Evolutionary conservation across 2,797 vertebrate species (phyloP).

Genomic region (Darevskia nairensis): DNA sequence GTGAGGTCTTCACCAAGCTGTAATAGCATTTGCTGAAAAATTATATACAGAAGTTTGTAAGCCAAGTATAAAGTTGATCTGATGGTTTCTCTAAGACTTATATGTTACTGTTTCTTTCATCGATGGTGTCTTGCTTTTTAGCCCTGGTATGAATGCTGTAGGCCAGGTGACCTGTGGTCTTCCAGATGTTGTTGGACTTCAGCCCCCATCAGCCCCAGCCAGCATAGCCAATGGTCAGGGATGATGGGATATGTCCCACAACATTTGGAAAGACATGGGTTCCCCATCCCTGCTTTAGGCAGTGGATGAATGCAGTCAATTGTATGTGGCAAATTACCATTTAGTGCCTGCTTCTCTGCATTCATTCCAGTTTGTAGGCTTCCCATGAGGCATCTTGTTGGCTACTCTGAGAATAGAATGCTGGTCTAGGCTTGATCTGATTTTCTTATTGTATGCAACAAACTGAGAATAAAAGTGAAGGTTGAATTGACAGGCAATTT

Average conservation of each 20-base stretch:
- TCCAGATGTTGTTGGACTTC: too few relatives aligned
- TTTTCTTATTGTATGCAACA: not conserved
- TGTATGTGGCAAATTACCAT: not conserved
- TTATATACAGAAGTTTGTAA: not conserved
- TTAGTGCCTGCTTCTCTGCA: not conserved
- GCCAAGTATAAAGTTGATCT: not conserved
- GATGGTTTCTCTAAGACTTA: not conserved
- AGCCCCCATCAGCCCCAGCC: too few relatives aligned
- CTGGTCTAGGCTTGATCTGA: too few relatives aligned
- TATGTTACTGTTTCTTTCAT: not conserved
- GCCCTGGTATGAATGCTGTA: not conserved
- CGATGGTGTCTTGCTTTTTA: not conserved
- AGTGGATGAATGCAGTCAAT: not conserved
- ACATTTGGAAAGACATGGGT: too few relatives aligned
- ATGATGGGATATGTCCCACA: too few relatives aligned
- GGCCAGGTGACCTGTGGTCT: too few relatives aligned
- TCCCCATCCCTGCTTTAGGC: too few relatives aligned
- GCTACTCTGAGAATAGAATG: too few relatives aligned
- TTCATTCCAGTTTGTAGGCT: too few relatives aligned
- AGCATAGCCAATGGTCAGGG: too few relatives aligned
- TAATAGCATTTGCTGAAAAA: not conserved
- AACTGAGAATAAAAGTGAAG: not conserved
- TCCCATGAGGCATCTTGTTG: too few relatives aligned
- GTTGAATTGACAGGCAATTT: not conserved
- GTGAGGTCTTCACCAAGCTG: not conserved